Conservation (phyloP, 2,888 invertebrate genomes). For the Proisotoma minuta region DNA sequence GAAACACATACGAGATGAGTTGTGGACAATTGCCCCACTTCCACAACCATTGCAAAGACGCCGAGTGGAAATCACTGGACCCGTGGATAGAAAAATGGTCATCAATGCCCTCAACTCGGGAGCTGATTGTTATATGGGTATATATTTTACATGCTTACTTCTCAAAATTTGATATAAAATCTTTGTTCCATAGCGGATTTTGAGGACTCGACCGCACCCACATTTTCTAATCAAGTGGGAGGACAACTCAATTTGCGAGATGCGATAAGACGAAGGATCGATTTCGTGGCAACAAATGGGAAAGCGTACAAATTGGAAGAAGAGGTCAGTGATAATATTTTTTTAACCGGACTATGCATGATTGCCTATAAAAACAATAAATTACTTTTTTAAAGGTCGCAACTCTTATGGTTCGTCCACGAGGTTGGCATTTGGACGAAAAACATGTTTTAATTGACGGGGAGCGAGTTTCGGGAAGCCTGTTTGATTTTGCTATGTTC, state of each 20-base stretch:
- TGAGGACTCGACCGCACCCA: slow-evolving; percentile 38
- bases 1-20: slow-evolving; percentile 26
- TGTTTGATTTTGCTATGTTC: slow-evolving; percentile 37
- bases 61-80: slow-evolving; percentile 39
- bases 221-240: slow-evolving; percentile 33
- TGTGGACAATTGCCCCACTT: slow-evolving; percentile 32
- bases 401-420: no score
- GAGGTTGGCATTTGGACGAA: slow-evolving; percentile 41
- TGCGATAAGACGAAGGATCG: slow-evolving; percentile 33
- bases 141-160: no score
- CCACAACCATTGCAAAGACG: slow-evolving; percentile 26
- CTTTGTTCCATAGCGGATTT: slow-evolving; percentile 36
- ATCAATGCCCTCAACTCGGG: slow-evolving; percentile 39
- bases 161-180: no score
- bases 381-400: no score
- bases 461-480: slow-evolving; percentile 29
- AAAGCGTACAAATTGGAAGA: slow-evolving; percentile 36
- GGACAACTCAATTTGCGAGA: slow-evolving; percentile 34
- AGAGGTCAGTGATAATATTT: no score
- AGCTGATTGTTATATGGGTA: slow-evolving; percentile 34
- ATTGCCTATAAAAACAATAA: no score
- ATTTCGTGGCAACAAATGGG: slow-evolving; percentile 31
- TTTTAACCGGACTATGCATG: no score
- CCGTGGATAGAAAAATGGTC: slow-evolving; percentile 40
- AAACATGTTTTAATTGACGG: slow-evolving; percentile 29